Conservation (phyloP, 1,140 invertebrate genomes). For the Luehdorfia chinensis region DNA sequence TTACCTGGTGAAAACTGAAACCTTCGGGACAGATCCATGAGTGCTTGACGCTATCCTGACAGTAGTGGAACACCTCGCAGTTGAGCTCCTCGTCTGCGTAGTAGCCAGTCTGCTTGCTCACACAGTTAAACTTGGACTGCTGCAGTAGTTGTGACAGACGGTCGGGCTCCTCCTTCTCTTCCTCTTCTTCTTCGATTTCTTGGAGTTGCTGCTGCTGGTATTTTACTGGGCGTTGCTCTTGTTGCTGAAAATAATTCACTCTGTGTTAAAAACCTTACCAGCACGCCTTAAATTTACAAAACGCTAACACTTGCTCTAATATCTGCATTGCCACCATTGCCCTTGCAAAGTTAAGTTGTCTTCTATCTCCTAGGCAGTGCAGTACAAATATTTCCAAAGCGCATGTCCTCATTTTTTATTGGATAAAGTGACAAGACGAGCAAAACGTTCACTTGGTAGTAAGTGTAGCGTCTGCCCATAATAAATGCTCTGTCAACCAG, state of each 20-base stretch:
- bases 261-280: no score
- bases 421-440: no score
- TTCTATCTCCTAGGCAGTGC: no score
- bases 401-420: no score
- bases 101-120: constrained; percentile 89
- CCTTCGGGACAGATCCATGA: constrained; percentile 96
- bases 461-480: no score
- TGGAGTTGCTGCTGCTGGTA: constrained; percentile 51
- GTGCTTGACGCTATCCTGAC: constrained; percentile 92
- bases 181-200: constrained; percentile 74
- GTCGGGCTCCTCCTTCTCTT: constrained; percentile 92
- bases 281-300: no score
- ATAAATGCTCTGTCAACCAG: no score
- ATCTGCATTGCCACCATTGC: no score
- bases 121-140: constrained; percentile 90
- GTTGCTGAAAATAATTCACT: constrained; percentile 25
- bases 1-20: constrained; percentile 93
- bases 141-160: constrained; percentile 86
- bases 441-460: no score
- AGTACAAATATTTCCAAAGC: no score
- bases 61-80: constrained; percentile 96
- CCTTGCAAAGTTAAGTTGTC: no score
- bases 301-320: no score
- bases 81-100: constrained; percentile 93
- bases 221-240: constrained; percentile 53